These are phyloP conservation scores for Sebastes hopkinsi DNA, from an alignment of 2,797 vertebrate species.

Conservation along the genomic window DNA sequence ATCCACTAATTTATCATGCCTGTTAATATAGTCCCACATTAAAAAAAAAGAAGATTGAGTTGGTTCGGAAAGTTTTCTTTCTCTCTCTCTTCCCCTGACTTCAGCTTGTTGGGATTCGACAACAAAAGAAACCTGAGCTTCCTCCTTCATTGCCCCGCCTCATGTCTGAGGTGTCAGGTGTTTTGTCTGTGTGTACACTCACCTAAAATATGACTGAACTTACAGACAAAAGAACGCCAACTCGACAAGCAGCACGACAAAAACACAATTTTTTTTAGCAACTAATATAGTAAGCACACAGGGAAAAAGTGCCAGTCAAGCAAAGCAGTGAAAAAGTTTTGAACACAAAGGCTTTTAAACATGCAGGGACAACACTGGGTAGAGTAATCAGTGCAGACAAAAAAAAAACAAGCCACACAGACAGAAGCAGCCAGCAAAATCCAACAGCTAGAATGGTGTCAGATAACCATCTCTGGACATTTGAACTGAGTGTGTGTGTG, in stretches of 20 bases:
- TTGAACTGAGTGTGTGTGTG: conserved; percentile 1
- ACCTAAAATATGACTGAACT: conserved; percentile 38
- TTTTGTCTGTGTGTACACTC: conserved; percentile 41
- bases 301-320: neutral
- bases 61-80: conserved; percentile 15
- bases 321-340: neutral
- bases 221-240: conserved; percentile 26
- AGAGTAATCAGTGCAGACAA: conserved; percentile 33
- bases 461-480: conserved; percentile 50
- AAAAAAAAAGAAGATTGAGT: neutral
- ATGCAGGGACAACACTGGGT: neutral
- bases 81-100: conserved; percentile 10
- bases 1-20: neutral
- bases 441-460: conserved; percentile 41
- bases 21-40: neutral
- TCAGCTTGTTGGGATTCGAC: conserved; percentile 37
- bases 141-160: conserved; percentile 23
- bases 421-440: conserved; percentile 47
- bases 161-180: conserved; percentile 66
- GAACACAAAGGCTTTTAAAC: conserved; percentile 22
- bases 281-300: neutral
- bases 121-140: conserved; percentile 70
- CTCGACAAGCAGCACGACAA: neutral
- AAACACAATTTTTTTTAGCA: neutral
- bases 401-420: conserved; percentile 24